phyloP scores from a whole-genome alignment of 2,797 vertebrate genomes.

The Vultur gryphus region DNA sequence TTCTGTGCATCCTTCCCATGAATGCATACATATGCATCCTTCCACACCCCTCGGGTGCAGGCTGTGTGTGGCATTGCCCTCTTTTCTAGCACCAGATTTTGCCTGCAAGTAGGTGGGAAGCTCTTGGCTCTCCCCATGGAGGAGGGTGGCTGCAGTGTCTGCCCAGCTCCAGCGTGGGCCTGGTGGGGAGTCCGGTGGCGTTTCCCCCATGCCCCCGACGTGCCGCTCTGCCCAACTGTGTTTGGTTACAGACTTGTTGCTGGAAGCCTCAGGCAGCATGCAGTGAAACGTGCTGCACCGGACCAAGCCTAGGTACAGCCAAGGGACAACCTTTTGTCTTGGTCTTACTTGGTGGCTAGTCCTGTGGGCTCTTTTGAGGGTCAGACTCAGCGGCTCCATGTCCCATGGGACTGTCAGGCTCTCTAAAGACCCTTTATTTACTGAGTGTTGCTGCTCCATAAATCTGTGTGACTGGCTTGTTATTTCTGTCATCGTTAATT shows the following conservation, averaged over 20 bases:
- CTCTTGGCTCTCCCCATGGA: background rate
- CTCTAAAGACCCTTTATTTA: background rate
- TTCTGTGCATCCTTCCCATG: background rate
- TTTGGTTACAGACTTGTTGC: background rate
- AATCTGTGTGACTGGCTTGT: background rate
- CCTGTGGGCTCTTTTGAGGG: background rate
- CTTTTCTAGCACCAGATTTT: background rate
- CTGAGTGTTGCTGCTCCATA: background rate
- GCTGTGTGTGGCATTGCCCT: background rate
- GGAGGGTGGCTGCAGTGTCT: background rate
- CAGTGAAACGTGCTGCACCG: background rate
- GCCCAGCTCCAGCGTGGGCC: background rate
- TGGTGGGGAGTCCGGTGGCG: rapidly evolving
- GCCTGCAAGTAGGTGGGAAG: background rate
- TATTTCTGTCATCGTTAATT: slow-evolving; percentile 15
- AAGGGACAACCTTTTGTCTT: background rate
- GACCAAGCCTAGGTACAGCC: background rate
- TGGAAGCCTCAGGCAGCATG: background rate
- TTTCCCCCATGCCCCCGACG: rapidly evolving
- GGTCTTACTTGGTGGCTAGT: background rate
- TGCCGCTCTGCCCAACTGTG: background rate
- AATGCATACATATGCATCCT: background rate
- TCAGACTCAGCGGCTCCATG: rapidly evolving
- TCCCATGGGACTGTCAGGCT: background rate
- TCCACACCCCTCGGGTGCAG: rapidly evolving